Evolutionary conservation across 2,888 invertebrate species (phyloP).

Genomic region (Tenodera sinensis): DNA sequence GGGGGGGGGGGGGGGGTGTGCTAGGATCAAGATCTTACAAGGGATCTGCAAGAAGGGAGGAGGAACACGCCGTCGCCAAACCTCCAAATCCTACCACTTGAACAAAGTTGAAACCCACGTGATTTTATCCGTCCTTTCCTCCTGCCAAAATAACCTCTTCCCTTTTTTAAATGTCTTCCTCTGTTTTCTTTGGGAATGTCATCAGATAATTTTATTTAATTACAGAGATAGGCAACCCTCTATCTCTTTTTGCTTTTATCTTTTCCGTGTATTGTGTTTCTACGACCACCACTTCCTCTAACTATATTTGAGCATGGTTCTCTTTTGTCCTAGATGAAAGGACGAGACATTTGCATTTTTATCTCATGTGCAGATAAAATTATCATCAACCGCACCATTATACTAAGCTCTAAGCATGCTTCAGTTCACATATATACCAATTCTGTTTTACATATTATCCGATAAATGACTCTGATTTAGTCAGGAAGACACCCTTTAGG

Average conservation of each 20-base stretch:
- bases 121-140: background rate
- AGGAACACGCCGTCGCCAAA: background rate
- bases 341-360: background rate
- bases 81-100: background rate
- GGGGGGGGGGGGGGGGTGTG: background rate
- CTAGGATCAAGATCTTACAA: conserved; percentile 19
- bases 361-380: background rate
- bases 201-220: background rate
- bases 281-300: background rate
- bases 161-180: background rate
- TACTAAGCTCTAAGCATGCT: no score
- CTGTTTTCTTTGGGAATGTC: background rate
- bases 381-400: no score
- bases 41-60: background rate
- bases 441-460: no score
- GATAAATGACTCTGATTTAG: no score
- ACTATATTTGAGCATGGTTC: background rate
- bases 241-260: background rate
- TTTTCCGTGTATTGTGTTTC: background rate
- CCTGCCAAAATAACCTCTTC: no score
- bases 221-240: background rate
- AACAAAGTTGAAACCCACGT: background rate
- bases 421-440: no score
- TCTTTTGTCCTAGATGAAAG: background rate
- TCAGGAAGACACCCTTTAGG: no score